Conservation (phyloP, 2,888 invertebrate genomes). For the Mechanitis mazaeus region DNA sequence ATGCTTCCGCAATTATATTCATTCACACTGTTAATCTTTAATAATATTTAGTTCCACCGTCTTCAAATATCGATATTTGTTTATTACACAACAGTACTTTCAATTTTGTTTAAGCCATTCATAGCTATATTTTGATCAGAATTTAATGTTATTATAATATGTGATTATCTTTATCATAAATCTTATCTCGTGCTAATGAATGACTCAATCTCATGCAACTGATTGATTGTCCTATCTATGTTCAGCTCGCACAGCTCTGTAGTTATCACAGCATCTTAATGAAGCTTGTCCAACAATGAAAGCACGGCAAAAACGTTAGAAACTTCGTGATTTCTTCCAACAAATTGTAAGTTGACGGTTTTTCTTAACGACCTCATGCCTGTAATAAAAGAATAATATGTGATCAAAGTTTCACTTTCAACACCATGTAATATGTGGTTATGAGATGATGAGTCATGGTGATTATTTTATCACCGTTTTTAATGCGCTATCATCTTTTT, state of each 20-base stretch:
- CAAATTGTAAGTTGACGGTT: conserved; percentile 31
- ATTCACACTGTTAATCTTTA: background rate
- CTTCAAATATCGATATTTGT: conserved; percentile 7
- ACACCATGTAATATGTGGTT: conserved; percentile 12
- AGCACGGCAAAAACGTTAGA: conserved; percentile 30
- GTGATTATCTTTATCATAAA: conserved; percentile 3
- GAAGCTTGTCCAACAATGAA: conserved; percentile 23
- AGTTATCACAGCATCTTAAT: conserved; percentile 13
- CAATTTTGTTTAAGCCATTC: conserved; percentile 6
- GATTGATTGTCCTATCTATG: background rate
- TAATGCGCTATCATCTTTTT: conserved; percentile 8
- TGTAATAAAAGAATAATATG: conserved; percentile 44
- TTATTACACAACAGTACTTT: conserved; percentile 12
- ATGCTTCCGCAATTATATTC: background rate
- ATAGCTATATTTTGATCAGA: conserved; percentile 1
- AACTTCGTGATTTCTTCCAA: conserved; percentile 33
- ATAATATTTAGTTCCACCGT: background rate
- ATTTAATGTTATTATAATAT: background rate
- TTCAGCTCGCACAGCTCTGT: background rate
- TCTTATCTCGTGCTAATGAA: background rate
- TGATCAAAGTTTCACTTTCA: conserved; percentile 40
- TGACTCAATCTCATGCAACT: background rate
- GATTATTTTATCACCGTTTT: conserved; percentile 10
- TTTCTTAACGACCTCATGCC: conserved; percentile 37
- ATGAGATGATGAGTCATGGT: conserved; percentile 19